Percentiles rank a stretch among this genome's conserved stretches.
Evolutionary conservation across 2,888 invertebrate species (phyloP).

Genomic region (Neria commutata): DNA sequence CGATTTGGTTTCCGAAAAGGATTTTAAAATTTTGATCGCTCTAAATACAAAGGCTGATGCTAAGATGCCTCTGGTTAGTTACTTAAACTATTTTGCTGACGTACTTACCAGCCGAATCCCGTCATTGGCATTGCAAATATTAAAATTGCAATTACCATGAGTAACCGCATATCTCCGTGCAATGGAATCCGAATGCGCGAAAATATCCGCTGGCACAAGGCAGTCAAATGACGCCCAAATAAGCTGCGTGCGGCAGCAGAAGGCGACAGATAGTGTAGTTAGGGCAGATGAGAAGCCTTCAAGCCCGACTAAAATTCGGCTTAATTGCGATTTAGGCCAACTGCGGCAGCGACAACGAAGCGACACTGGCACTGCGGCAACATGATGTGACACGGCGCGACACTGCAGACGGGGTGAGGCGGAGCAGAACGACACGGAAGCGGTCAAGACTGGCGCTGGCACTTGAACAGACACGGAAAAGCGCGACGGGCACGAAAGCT

Average conservation of each 20-base stretch:
- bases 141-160: conserved; percentile 82
- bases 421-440: too few species aligned
- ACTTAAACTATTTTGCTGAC: too few species aligned
- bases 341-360: neutral
- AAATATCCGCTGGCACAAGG: conserved; percentile 33
- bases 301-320: too few species aligned
- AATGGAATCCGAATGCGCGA: conserved; percentile 37
- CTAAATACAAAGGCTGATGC: too few species aligned
- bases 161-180: conserved; percentile 70
- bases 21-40: too few species aligned
- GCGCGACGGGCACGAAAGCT: neutral
- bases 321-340: conserved; percentile 6
- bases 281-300: too few species aligned
- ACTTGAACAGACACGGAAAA: neutral
- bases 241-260: too few species aligned
- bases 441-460: neutral
- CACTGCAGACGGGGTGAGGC: too few species aligned
- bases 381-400: neutral
- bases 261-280: too few species aligned
- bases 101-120: conserved; percentile 89
- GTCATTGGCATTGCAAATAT: conserved; percentile 87
- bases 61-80: too few species aligned
- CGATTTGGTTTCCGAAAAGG: too few species aligned
- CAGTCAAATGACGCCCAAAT: too few species aligned
- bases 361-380: neutral